Conservation (phyloP, 2,888 invertebrate genomes). For the Catocala nupta region DNA sequence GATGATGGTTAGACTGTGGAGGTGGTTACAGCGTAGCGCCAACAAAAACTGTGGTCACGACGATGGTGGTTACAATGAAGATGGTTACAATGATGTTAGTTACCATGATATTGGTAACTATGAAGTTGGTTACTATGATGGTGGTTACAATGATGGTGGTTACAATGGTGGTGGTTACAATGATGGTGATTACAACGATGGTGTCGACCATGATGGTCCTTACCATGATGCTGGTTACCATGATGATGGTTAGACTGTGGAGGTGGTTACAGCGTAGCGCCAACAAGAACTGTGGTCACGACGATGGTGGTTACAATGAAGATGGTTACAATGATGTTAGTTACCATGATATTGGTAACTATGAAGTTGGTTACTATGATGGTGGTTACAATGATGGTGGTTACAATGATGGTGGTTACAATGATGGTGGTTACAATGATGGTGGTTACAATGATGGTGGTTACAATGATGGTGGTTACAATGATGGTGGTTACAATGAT, state of each 20-base stretch:
- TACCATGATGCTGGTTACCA: not conserved
- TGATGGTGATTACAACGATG: not conserved
- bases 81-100: not conserved
- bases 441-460: not conserved
- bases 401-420: not conserved
- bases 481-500: not conserved
- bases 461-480: not conserved
- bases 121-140: no score
- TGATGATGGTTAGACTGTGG: no score
- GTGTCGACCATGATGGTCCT: not conserved
- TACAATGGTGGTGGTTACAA: no score
- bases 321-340: no score
- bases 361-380: not conserved
- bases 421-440: not conserved
- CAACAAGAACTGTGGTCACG: no score
- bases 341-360: not conserved
- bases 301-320: no score
- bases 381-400: not conserved
- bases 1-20: constrained; percentile 13
- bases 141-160: not conserved
- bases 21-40: constrained; percentile 4
- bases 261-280: no score
- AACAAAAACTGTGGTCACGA: not conserved
- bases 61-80: not conserved
- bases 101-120: not conserved